Base-by-base conservation (phyloP, 2,888 invertebrate species). In the Nomada fucata region DNA sequence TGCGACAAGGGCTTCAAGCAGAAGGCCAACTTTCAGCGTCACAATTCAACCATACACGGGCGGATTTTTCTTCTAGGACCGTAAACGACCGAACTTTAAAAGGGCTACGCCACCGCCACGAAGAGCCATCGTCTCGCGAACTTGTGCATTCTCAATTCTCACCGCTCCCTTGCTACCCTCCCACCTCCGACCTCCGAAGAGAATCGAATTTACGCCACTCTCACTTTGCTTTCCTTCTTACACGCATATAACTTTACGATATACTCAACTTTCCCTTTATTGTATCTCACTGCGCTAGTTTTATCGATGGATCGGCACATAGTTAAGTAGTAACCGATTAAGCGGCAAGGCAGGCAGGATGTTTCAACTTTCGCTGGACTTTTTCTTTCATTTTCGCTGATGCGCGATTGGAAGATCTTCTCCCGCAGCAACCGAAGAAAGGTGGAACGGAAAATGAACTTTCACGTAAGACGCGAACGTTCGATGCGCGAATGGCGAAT, bases 1-100 rank as follows among this genome's bases (percentile, higher is more conserved):
- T 96, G 96, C 93, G 95, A 95, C 90, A 95, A 96, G 94, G 95
- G 95, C 88, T 96, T 96, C 89, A 96, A 96, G 91, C 95, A 96
- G 91, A 96, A 96, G 91, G 85, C 90, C 65, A 93, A 94, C 82
- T 90, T 93, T 29, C 89, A 91, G 50, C 92, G 94, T 42, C 94
- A 94, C 86, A 90, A 89, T 59, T 85, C 86, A 0, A 91, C 89
- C 2, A 88, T 92, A 68, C 94, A 94, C 81, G 89, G 76, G 1
- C 75, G 72, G 36, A 64, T 64, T 2, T 77, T 77, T 50, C 55
- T 71, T 5, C 75, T 70, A 26, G 72, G 69, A 20, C 72, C 57
- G 26, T 82, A 57, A 74, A 26, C 1, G 18, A 20, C 13, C n/a
- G n/a, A n/a, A n/a, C n/a, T n/a, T n/a, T n/a, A n/a, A n/a, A n/a